phyloP scores from a whole-genome alignment of 2,888 invertebrate species.

The Cheilosia impressa region DNA sequence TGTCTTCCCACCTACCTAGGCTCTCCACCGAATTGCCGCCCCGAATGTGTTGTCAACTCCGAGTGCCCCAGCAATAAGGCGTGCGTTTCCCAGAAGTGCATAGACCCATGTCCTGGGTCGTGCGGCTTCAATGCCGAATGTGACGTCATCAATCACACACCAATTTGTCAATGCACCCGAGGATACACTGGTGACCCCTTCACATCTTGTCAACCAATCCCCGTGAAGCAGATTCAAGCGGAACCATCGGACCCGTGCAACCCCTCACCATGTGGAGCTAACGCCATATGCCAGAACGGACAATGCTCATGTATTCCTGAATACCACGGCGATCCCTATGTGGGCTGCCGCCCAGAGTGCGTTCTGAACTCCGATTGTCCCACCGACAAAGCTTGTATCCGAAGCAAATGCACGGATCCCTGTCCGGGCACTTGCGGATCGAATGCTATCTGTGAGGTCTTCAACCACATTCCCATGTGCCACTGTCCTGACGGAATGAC shows the following conservation, averaged over 20 bases:
- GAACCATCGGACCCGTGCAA: conserved; percentile 87
- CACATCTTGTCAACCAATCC: conserved; percentile 85
- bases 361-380: conserved; percentile 88
- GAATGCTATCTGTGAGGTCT: conserved; percentile 89
- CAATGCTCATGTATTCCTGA: conserved; percentile 88
- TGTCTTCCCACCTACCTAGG: conserved; percentile 88
- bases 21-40: conserved; percentile 88
- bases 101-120: conserved; percentile 89
- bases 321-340: conserved; percentile 87
- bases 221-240: conserved; percentile 79
- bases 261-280: conserved; percentile 89
- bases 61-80: conserved; percentile 89
- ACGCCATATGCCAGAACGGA: conserved; percentile 88
- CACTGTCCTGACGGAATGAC: conserved; percentile 88
- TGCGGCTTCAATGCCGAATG: conserved; percentile 88
- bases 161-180: conserved; percentile 87
- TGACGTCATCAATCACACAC: conserved; percentile 87
- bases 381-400: conserved; percentile 87
- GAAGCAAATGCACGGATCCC: conserved; percentile 88
- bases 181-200: conserved; percentile 88
- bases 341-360: conserved; percentile 89
- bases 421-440: conserved; percentile 89
- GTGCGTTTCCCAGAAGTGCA: conserved; percentile 89
- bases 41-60: conserved; percentile 88
- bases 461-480: conserved; percentile 89